phyloP scores from a whole-genome alignment of 2,888 invertebrate genomes.

The Anoncus sp. region DNA sequence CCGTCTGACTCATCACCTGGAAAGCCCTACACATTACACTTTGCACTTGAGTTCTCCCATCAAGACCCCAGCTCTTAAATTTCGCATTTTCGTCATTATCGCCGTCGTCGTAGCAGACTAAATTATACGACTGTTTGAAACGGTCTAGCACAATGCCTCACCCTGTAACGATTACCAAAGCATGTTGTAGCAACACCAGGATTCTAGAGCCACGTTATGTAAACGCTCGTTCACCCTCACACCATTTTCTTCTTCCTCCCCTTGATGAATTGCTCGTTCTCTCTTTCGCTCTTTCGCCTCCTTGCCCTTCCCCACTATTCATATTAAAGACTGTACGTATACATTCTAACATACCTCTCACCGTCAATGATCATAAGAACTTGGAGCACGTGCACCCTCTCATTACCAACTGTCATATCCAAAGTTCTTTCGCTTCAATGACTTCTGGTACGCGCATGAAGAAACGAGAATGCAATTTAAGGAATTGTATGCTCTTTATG shows the following conservation, averaged over 20 bases:
- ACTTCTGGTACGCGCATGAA: background rate
- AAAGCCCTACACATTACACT: constrained; percentile 18
- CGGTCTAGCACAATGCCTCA: constrained; percentile 5
- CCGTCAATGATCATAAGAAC: background rate
- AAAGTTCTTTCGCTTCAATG: background rate
- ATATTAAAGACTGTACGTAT: background rate
- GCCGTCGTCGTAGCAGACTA: background rate
- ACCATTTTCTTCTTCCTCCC: constrained; percentile 4
- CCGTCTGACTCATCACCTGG: constrained; percentile 2
- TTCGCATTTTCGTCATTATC: background rate
- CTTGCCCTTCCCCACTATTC: background rate
- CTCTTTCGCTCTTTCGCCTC: background rate
- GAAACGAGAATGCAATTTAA: background rate
- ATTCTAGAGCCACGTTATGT: constrained; percentile 3
- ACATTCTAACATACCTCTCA: background rate
- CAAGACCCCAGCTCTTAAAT: background rate
- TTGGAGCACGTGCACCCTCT: background rate
- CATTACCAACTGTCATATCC: background rate
- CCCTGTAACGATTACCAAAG: background rate
- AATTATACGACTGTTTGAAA: constrained; percentile 30
- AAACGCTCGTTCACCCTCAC: background rate
- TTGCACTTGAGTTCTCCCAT: constrained; percentile 1
- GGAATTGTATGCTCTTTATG: background rate
- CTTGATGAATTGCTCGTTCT: background rate
- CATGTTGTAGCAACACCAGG: background rate